Evolutionary conservation across 2,113 vertebrate genomes (phyloP).

Genomic region (Hassar affinis): DNA sequence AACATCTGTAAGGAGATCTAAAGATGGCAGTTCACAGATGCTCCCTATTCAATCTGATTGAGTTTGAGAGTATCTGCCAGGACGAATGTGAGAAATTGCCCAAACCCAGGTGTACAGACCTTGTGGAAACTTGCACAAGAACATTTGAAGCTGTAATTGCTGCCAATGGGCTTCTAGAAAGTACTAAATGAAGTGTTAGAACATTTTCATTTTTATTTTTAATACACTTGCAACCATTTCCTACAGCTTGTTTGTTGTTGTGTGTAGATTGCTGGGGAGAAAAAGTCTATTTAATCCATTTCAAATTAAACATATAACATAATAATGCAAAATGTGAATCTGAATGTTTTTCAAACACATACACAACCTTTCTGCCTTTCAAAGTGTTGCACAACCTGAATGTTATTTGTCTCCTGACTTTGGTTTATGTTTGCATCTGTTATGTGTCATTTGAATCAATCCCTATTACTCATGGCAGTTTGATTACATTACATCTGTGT

Average conservation of each 20-base stretch:
- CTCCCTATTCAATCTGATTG: conserved; percentile 7
- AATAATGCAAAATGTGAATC: neutral
- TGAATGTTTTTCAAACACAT: neutral
- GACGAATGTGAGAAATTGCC: conserved; percentile 1
- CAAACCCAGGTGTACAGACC: conserved; percentile 5
- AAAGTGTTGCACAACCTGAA: neutral
- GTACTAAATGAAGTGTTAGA: neutral
- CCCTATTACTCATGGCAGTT: conserved; percentile 20
- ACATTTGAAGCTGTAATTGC: neutral
- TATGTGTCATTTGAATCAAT: conserved; percentile 4
- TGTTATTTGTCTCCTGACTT: conserved; percentile 12
- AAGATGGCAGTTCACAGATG: neutral
- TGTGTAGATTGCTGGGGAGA: neutral
- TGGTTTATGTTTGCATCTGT: conserved; percentile 20
- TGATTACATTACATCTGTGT: neutral
- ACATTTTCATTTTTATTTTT: neutral
- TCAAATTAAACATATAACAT: neutral
- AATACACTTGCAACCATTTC: neutral
- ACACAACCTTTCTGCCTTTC: neutral
- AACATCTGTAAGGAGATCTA: conserved; percentile 11
- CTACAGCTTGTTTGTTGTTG: neutral
- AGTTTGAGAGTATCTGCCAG: neutral
- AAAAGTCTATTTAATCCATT: neutral
- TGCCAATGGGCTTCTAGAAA: neutral
- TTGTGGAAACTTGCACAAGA: neutral